phyloP scores from a whole-genome alignment of 1,140 invertebrate species.

The Hypsibius dujardini region DNA sequence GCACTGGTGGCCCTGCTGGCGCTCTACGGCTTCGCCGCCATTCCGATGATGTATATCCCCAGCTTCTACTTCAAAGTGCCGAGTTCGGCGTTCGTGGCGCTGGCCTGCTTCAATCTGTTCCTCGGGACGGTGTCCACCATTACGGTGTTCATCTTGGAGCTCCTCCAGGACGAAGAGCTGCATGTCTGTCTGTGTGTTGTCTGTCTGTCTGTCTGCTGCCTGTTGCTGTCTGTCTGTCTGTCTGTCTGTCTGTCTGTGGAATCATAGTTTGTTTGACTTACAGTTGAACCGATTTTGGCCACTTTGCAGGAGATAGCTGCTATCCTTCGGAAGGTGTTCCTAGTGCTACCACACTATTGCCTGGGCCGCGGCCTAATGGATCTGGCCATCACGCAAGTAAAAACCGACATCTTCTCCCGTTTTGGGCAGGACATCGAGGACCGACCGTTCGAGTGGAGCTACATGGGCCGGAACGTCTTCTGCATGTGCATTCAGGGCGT shows the following conservation, averaged over 20 bases:
- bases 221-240: no score
- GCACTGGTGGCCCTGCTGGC: constrained; percentile 38
- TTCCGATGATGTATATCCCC: constrained; percentile 46
- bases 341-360: constrained; percentile 53
- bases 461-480: constrained; percentile 41
- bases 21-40: constrained; percentile 44
- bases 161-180: constrained; percentile 41
- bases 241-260: no score
- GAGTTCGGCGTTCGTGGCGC: constrained; percentile 50
- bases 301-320: constrained; percentile 35
- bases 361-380: constrained; percentile 45
- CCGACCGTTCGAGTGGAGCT: constrained; percentile 37
- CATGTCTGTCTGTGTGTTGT: no score
- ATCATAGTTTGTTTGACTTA: no score
- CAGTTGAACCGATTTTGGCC: no score
- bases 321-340: constrained; percentile 45
- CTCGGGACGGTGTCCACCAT: constrained; percentile 47
- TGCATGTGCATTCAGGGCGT: constrained; percentile 37
- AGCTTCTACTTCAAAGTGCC: constrained; percentile 45
- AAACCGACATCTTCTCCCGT: constrained; percentile 28
- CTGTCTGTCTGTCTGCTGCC: no score
- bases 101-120: constrained; percentile 48
- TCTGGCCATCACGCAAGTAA: constrained; percentile 37
- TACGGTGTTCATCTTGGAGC: constrained; percentile 45
- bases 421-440: constrained; percentile 30